A percentile compares a stretch with the other conserved stretches of the same genome.
Evolutionary conservation across 2,888 invertebrate species (phyloP).

Genomic region (Oxytorus armatus): DNA sequence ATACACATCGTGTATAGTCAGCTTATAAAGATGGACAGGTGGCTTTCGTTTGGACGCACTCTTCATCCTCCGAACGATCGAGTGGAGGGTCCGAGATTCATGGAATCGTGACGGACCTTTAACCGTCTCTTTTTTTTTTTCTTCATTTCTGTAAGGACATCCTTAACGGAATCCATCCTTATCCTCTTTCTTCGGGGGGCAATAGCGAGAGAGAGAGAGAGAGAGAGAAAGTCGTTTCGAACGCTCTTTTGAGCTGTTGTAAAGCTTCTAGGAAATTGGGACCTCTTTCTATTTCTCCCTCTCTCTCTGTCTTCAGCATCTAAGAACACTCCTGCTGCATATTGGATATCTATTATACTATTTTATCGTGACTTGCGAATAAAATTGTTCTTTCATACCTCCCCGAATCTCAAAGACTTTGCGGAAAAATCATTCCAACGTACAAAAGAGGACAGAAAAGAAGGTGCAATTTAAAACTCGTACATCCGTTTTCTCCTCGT

Average conservation of each 20-base stretch:
- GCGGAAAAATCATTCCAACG: no score
- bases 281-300: slow-evolving; percentile 9
- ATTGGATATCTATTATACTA: slow-evolving; percentile 49
- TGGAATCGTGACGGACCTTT: slow-evolving; percentile 68
- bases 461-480: no score
- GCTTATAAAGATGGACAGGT: slow-evolving; percentile 63
- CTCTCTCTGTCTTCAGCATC: slow-evolving; percentile 34
- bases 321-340: slow-evolving; percentile 34
- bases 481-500: no score
- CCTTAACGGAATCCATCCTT: slow-evolving; percentile 64
- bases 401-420: background rate
- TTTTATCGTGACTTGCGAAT: slow-evolving; percentile 58
- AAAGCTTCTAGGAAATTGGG: slow-evolving; percentile 60
- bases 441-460: no score
- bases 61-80: slow-evolving; percentile 59
- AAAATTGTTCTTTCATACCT: slow-evolving; percentile 44
- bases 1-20: background rate
- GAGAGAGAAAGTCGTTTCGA: slow-evolving; percentile 39
- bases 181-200: slow-evolving; percentile 17
- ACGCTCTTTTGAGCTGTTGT: slow-evolving; percentile 55
- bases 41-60: slow-evolving; percentile 61
- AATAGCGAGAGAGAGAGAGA: slow-evolving; percentile 10
- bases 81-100: slow-evolving; percentile 67
- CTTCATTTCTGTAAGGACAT: slow-evolving; percentile 64
- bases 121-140: slow-evolving; percentile 41